Conservation (phyloP, 37 sponge, comb jelly and placozoan species). For the Corticium candelabrum region DNA sequence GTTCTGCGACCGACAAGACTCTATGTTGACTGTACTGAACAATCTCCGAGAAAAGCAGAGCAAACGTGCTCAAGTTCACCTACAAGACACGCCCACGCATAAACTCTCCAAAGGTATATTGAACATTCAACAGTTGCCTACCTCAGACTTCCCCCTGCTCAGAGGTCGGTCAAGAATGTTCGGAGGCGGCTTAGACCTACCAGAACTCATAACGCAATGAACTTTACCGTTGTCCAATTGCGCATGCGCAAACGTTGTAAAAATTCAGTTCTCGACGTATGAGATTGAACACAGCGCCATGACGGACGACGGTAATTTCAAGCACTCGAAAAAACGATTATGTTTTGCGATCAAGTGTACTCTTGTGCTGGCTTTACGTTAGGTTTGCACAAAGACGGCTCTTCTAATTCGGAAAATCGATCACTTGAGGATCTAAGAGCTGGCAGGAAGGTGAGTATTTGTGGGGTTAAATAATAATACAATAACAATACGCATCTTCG, state of each 20-base stretch:
- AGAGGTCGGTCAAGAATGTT: background rate
- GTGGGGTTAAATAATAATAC: too few species aligned
- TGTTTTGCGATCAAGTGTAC: too few species aligned
- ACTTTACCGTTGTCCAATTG: too few species aligned
- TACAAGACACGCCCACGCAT: conserved; percentile 1
- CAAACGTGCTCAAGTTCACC: conserved; percentile 79
- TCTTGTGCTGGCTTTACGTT: too few species aligned
- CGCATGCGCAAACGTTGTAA: background rate
- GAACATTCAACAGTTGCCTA: too few species aligned
- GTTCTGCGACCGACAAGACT: conserved; percentile 62
- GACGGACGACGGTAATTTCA: too few species aligned
- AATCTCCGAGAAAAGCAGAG: conserved; percentile 92
- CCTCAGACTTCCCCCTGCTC: conserved; percentile 2
- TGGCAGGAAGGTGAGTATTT: too few species aligned
- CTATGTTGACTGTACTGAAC: conserved; percentile 84
- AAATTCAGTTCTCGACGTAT: background rate
- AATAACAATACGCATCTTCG: too few species aligned
- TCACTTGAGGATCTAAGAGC: too few species aligned
- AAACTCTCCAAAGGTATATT: background rate
- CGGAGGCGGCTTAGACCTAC: background rate
- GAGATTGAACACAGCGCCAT: conserved; percentile 46
- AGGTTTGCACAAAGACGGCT: too few species aligned
- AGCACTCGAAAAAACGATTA: too few species aligned
- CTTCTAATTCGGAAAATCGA: too few species aligned
- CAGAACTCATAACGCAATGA: background rate